Evolutionary conservation across 1,140 invertebrate species (phyloP).

Genomic region (Procambarus virginalis): DNA sequence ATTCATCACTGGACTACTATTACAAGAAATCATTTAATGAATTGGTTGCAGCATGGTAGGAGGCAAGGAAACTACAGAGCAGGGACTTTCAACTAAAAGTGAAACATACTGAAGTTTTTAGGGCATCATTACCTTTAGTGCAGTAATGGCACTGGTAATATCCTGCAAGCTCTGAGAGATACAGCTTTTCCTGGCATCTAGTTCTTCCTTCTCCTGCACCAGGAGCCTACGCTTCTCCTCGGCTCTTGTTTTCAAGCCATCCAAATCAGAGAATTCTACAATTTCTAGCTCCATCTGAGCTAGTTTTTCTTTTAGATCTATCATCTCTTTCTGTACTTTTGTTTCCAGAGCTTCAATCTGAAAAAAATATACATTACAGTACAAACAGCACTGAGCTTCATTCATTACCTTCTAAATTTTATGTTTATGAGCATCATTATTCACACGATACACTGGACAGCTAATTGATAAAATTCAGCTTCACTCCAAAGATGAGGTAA

Average conservation of each 20-base stretch:
- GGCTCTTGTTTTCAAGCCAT: slow-evolving; percentile 75
- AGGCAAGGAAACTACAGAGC: too few species aligned
- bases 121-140: slow-evolving; percentile 71
- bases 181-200: slow-evolving; percentile 73
- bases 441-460: too few species aligned
- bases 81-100: not conserved
- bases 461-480: too few species aligned
- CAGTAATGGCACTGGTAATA: slow-evolving; percentile 56
- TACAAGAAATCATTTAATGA: not conserved
- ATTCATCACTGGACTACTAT: too few species aligned
- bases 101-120: too few species aligned
- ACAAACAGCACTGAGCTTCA: too few species aligned
- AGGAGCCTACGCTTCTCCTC: slow-evolving; percentile 76
- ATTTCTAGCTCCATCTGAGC: slow-evolving; percentile 77
- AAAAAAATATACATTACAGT: not conserved
- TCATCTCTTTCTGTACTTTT: slow-evolving; percentile 77
- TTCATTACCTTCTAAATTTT: too few species aligned
- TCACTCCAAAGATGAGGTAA: too few species aligned
- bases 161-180: slow-evolving; percentile 71
- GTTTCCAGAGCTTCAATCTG: slow-evolving; percentile 78
- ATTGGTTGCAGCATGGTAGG: not conserved
- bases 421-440: too few species aligned
- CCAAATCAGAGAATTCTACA: slow-evolving; percentile 75
- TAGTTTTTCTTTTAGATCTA: slow-evolving; percentile 75
- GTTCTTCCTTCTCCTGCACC: slow-evolving; percentile 75